phyloP scores from a whole-genome alignment of 2,888 invertebrate genomes.

The Itoplectis maculator region DNA sequence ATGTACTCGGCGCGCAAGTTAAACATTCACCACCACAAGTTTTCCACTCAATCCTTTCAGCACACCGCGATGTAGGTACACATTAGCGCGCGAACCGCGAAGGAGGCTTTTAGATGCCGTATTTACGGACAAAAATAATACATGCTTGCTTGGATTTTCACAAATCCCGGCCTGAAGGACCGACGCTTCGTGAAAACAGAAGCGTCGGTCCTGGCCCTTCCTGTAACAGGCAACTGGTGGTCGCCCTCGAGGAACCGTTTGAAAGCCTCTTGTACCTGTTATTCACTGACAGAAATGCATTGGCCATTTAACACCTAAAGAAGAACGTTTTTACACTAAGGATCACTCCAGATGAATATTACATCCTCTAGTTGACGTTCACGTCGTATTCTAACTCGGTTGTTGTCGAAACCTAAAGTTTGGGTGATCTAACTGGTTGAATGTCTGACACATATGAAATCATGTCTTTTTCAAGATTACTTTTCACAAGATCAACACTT shows the following conservation, averaged over 20 bases:
- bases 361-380: too few species aligned
- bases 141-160: not conserved
- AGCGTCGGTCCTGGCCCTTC: not conserved
- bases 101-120: not conserved
- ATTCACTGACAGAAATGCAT: not conserved
- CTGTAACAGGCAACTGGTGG: constrained; percentile 10
- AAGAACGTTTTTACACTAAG: too few species aligned
- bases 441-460: too few species aligned
- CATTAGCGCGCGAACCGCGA: not conserved
- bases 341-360: too few species aligned
- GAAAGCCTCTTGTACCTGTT: not conserved
- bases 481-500: not conserved
- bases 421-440: too few species aligned
- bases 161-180: not conserved
- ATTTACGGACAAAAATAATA: not conserved
- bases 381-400: too few species aligned
- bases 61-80: not conserved
- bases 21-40: not conserved
- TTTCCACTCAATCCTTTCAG: not conserved
- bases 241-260: not conserved
- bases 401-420: too few species aligned
- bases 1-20: not conserved
- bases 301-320: not conserved
- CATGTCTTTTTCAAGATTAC: too few species aligned
- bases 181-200: not conserved